Evolutionary conservation across 23 tunicate species (phyloP).

Genomic region (Styela clava): DNA sequence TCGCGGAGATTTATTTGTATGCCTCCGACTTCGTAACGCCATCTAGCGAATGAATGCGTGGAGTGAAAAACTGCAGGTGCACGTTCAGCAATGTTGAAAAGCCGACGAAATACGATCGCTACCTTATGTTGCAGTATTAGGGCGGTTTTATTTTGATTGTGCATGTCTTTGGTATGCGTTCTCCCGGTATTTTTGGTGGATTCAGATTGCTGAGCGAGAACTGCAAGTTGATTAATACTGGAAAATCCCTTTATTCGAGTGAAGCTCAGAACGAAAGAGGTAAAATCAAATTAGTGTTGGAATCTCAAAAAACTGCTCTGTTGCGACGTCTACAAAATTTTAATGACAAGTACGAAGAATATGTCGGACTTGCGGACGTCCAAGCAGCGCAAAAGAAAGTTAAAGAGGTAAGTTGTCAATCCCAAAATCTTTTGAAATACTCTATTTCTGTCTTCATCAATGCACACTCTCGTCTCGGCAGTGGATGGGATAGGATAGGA

Average conservation of each 20-base stretch:
- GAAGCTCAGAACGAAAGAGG: neutral
- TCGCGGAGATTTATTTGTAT: too few relatives aligned
- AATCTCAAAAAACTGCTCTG: neutral
- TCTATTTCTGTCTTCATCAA: too few relatives aligned
- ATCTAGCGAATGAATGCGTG: too few relatives aligned
- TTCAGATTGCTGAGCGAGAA: neutral
- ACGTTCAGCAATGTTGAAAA: too few relatives aligned
- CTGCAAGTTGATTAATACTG: neutral
- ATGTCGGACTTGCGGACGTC: conserved; percentile 67
- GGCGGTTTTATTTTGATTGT: too few relatives aligned
- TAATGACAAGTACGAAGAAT: conserved; percentile 58
- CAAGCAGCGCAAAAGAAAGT: conserved; percentile 60
- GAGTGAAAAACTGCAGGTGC: too few relatives aligned
- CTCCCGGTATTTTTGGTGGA: neutral
- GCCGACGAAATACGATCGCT: too few relatives aligned
- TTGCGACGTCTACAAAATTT: neutral
- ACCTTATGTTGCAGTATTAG: too few relatives aligned
- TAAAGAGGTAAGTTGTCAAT: conserved; percentile 43
- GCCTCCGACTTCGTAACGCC: too few relatives aligned
- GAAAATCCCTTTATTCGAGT: neutral
- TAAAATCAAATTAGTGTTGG: neutral
- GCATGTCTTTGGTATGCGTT: too few relatives aligned
- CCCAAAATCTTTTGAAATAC: neutral
- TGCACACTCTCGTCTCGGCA: too few relatives aligned
- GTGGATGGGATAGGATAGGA: too few relatives aligned